Percentiles rank a stretch among this genome's conserved stretches.
Evolutionary conservation across 2,113 vertebrate genomes (phyloP).

Genomic region (Riparia riparia): DNA sequence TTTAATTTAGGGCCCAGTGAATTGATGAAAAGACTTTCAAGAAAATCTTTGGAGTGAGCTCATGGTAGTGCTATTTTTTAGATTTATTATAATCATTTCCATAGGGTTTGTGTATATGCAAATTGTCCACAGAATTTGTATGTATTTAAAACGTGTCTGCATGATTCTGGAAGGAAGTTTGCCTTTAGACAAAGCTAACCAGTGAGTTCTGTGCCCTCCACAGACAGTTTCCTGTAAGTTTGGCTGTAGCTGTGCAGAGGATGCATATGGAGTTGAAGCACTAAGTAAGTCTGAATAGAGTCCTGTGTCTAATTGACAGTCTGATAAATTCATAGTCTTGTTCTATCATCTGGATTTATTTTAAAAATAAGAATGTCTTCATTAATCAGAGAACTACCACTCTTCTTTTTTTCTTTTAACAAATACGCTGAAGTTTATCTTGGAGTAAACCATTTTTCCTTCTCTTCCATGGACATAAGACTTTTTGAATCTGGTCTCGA

Average conservation of each 20-base stretch:
- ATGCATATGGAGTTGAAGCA: constrained; percentile 60
- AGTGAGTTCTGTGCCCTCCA: not conserved
- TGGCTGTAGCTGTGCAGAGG: constrained; percentile 64
- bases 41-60: not conserved
- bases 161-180: not conserved
- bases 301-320: not conserved
- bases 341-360: not conserved
- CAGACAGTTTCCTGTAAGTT: constrained; percentile 69
- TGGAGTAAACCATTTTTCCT: not conserved
- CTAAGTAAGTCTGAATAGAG: constrained; percentile 56
- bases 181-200: constrained; percentile 9
- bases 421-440: not conserved
- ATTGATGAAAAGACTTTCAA: not conserved
- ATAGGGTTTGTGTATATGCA: not conserved
- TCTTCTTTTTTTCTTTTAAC: not conserved
- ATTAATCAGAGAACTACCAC: not conserved
- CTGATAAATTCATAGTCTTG: not conserved
- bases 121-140: not conserved
- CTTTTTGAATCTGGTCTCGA: not conserved
- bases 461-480: not conserved
- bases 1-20: not conserved
- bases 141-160: not conserved
- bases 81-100: not conserved
- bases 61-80: not conserved
- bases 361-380: not conserved